Evolutionary conservation across 2,797 vertebrate genomes (phyloP).

Genomic region (Furcifer pardalis): DNA sequence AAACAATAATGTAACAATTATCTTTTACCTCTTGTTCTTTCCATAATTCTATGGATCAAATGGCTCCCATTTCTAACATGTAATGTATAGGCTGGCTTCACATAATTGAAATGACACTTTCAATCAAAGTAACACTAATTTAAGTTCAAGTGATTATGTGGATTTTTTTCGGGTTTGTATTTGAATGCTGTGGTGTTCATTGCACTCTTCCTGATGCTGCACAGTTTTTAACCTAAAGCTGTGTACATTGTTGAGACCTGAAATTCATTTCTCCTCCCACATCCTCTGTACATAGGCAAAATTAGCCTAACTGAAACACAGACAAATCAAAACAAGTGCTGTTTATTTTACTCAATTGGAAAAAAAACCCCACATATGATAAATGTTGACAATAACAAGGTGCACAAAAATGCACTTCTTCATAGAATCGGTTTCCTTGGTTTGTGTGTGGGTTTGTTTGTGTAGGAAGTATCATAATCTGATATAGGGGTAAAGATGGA

Average conservation of each 20-base stretch:
- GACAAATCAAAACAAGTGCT: neutral
- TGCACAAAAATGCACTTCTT: neutral
- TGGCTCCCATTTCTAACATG: neutral
- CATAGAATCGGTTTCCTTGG: too few relatives aligned
- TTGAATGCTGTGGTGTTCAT: neutral
- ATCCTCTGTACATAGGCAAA: neutral
- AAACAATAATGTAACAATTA: neutral
- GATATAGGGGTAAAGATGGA: neutral
- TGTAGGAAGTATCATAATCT: neutral
- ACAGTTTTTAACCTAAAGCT: too few relatives aligned
- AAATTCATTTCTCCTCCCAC: too few relatives aligned
- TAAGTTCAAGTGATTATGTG: too few relatives aligned
- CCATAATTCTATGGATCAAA: neutral
- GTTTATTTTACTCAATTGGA: neutral
- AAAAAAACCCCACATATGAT: neutral
- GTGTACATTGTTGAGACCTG: too few relatives aligned
- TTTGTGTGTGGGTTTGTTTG: neutral
- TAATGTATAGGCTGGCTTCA: neutral
- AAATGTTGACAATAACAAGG: neutral
- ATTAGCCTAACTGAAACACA: neutral
- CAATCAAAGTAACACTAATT: neutral
- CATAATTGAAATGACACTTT: neutral
- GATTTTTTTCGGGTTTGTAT: neutral
- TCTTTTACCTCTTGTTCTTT: neutral
- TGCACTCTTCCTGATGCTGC: neutral